Base-by-base conservation (phyloP, 2,113 vertebrate species). In the Ursus arctos region DNA sequence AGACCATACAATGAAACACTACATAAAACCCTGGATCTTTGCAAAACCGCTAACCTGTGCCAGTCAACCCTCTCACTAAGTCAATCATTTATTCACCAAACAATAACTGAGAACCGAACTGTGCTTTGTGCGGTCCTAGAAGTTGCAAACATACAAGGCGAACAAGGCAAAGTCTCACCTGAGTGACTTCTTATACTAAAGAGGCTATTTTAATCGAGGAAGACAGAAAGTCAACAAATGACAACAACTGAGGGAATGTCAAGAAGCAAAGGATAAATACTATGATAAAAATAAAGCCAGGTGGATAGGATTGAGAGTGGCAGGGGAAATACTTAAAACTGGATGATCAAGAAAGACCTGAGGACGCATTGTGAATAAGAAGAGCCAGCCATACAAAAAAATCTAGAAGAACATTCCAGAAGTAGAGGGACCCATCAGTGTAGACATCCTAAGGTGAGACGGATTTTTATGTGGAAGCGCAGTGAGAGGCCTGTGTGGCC, bases 181-280 rank as follows among this genome's bases (percentile, higher is more conserved):
- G 51, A 86, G 36, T 47, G 69, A 16, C 51, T 40, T 86, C 67
- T 40, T 85, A 76, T 40, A 49, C 33, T 33, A 59, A 71, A 71
- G 18, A 49, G 22, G 11, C 33, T 92, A 9, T 94, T 94, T 80
- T 71, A 59, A 79, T n/a, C n/a, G 31, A 11, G 16, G 36, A 95
- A 55, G 67, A 82, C 31, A 57, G 76, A 36, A 88, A 80, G 57
- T 82, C 74, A 92, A 61, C 43, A 19, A 89, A 18, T 28, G n/a
- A 22, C 11, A 21, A 16, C 53, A 24, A 13, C 40, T 43, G 4
- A 4, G 31, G 80, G 55, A 91, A 84, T 5, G 24, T 47, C 93
- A 49, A 33, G 93, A 18, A 47, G 49, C 2, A 4, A 77, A 22
- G 5, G 11, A 2, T 40, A 53, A 69, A 82, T 28, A 57, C 67